Evolutionary conservation across 2,797 vertebrate species (phyloP), one percentile per base, ranked within the genome.

Genomic region (Synanceia verrucosa): DNA sequence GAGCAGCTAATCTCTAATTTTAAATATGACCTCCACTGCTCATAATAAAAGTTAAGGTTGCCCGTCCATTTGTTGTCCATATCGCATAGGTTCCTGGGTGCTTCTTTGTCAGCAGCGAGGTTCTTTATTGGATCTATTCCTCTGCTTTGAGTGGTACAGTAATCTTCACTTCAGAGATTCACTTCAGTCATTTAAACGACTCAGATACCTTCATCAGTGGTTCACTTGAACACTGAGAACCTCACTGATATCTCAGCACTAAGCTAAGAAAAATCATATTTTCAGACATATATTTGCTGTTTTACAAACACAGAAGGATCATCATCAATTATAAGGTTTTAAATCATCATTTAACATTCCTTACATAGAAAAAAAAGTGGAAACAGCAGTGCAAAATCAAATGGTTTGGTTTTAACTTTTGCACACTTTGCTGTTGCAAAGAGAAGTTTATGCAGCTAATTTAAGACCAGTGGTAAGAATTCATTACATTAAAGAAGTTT

Each of bases 1-100:
- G 96, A 97, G 95, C 93, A 89, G 94, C 94, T 97, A 96, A 97
- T 97, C 95, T 97, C 95, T 95, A 93, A 95, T 97, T 97, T 97
- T 95, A 96, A 96, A 95, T 94, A 94, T 94, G 94, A 95, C 95
- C 89, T 90, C 87, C 50, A 79, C 41, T 37, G 70, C 78, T 83
- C 59, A 63, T 88, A 76, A 88, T 91, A 82, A 90, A 88, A 89
- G 70, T 86, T 79, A 74, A 88, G 81, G 71, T 63, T 55, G 52
- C 65, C 71, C 74, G 21, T 85, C 76, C 76, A 82, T 88, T 89
- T 88, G 84, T 84, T 87, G 75, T 70, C 71, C 69, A 50, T 52
- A 66, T 29, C 71, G 55, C 58, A 4, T 3, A 24, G 50, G 39
- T 26, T 77, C 58, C 69, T 65, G 60, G 46, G 36, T 47, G 60